Conservation (phyloP, 2,113 vertebrate species). For the Salminus brasiliensis region DNA sequence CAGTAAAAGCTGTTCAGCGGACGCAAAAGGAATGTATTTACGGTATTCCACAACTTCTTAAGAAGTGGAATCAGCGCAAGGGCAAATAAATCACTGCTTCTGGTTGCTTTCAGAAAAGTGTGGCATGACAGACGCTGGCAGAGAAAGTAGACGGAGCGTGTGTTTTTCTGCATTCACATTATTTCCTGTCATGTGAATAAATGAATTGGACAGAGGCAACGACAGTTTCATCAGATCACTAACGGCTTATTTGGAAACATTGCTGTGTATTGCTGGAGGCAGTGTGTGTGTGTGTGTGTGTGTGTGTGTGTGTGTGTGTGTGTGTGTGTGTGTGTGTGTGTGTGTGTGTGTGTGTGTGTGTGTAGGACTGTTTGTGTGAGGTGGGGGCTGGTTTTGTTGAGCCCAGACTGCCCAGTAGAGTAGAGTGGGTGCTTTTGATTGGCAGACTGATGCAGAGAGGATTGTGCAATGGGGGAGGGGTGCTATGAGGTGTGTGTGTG, state of each 20-base stretch:
- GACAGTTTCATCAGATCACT: conserved; percentile 17
- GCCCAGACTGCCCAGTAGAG: conserved; percentile 39
- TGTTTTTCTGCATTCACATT: background rate
- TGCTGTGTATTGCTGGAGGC: background rate
- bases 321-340: conserved; percentile 8
- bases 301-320: conserved; percentile 5
- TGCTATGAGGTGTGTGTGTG: conserved; percentile 1
- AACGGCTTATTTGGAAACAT: conserved; percentile 18
- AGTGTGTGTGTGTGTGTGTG: conserved; percentile 11
- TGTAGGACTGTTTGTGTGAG: background rate
- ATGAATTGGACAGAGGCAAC: conserved; percentile 8
- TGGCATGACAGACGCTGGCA: background rate
- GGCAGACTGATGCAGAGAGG: conserved; percentile 49
- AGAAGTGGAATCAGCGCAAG: background rate
- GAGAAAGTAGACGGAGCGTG: background rate
- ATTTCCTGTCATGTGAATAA: background rate
- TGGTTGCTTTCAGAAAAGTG: background rate
- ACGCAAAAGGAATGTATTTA: no score
- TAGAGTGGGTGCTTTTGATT: conserved; percentile 38
- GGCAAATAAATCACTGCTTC: background rate
- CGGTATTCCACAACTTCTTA: background rate
- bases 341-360: background rate
- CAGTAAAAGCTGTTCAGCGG: background rate
- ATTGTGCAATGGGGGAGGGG: conserved; percentile 49
- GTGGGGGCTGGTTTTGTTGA: conserved; percentile 31